Evolutionary conservation across 1,140 invertebrate genomes (phyloP).

Genomic region (Heterodera carotae): DNA sequence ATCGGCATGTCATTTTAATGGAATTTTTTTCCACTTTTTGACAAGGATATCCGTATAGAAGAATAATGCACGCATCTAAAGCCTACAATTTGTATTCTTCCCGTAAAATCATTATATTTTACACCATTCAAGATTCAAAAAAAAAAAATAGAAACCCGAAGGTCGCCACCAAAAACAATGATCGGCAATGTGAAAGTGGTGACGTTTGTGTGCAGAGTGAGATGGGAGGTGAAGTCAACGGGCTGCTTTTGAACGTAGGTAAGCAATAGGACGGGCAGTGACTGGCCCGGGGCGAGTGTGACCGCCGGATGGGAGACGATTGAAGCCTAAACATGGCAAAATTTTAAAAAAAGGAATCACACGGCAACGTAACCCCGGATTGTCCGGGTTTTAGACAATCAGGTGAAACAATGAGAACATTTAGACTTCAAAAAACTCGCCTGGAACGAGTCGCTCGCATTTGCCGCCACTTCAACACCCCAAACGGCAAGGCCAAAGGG

Average conservation of each 20-base stretch:
- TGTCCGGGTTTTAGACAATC: constrained; percentile 12
- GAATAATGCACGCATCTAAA: too few species aligned
- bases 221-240: constrained; percentile 72
- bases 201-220: constrained; percentile 76
- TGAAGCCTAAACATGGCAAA: constrained; percentile 29
- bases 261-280: constrained; percentile 70
- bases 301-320: constrained; percentile 41
- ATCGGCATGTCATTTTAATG: too few species aligned
- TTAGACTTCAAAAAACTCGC: too few species aligned
- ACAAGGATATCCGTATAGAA: too few species aligned
- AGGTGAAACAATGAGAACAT: too few species aligned
- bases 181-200: constrained; percentile 75
- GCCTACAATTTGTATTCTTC: too few species aligned
- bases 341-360: constrained; percentile 9
- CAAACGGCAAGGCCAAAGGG: constrained; percentile 52
- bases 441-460: constrained; percentile 39
- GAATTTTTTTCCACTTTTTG: too few species aligned
- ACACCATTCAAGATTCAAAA: too few species aligned
- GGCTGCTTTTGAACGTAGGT: constrained; percentile 70
- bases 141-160: constrained; percentile 66
- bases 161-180: constrained; percentile 76
- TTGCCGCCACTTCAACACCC: constrained; percentile 40
- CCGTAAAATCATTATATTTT: too few species aligned
- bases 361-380: neutral
- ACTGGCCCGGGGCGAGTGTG: constrained; percentile 71